These are phyloP conservation scores for Pollachius pollachius DNA, from an alignment of 2,113 vertebrate species.

Conservation along the genomic window DNA sequence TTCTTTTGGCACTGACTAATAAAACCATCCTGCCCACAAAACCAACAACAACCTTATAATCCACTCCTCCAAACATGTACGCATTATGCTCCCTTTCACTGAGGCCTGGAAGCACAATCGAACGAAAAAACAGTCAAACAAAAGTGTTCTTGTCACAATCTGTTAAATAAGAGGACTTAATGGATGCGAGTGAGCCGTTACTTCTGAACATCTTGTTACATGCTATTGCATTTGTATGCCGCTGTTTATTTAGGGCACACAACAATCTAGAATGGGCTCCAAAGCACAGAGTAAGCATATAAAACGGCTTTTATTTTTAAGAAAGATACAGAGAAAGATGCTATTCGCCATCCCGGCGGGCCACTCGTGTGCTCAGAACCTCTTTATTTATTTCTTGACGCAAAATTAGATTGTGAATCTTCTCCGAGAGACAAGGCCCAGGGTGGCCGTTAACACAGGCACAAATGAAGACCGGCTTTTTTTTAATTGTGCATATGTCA, in stretches of 20 bases:
- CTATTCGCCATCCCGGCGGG: slow-evolving; percentile 36
- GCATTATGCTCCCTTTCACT: slow-evolving; percentile 28
- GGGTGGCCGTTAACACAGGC: slow-evolving; percentile 45
- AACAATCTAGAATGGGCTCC: slow-evolving; percentile 36
- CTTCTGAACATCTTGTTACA: slow-evolving; percentile 40
- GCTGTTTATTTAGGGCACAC: slow-evolving; percentile 35
- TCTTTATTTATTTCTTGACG: slow-evolving; percentile 51
- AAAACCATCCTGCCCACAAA: neutral
- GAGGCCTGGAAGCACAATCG: neutral
- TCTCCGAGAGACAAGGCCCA: slow-evolving; percentile 33
- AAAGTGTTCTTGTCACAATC: neutral
- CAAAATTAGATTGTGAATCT: slow-evolving; percentile 51
- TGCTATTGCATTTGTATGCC: slow-evolving; percentile 26
- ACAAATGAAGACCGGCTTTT: slow-evolving; percentile 50
- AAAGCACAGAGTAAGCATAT: slow-evolving; percentile 52
- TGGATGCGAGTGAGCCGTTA: slow-evolving; percentile 56
- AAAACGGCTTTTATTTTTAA: slow-evolving; percentile 47
- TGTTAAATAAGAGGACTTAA: slow-evolving; percentile 48
- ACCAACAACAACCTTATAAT: slow-evolving; percentile 34
- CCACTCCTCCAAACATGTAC: slow-evolving; percentile 42
- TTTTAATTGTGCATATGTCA: slow-evolving; percentile 62
- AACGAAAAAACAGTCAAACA: neutral
- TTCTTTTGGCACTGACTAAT: slow-evolving; percentile 50
- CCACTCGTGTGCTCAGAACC: slow-evolving; percentile 54
- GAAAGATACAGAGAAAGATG: slow-evolving; percentile 40